phyloP scores from a whole-genome alignment of 2,797 vertebrate species.

The Premnoplex brunnescens region DNA sequence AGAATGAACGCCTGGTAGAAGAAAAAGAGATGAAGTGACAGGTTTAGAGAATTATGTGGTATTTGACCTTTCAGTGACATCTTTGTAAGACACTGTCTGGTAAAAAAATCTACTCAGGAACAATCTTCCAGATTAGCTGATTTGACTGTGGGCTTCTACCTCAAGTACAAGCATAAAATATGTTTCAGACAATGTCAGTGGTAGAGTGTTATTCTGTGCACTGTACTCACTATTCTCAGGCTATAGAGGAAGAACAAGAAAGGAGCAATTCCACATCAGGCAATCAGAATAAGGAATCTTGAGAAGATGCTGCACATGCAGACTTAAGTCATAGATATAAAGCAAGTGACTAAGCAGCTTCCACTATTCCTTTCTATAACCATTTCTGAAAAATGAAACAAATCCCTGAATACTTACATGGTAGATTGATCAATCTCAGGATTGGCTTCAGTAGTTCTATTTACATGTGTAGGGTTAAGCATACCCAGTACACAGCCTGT shows the following conservation, averaged over 20 bases:
- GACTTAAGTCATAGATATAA: neutral
- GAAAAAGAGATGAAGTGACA: neutral
- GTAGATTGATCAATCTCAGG: neutral
- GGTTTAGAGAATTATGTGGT: neutral
- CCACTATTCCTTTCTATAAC: neutral
- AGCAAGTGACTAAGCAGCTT: neutral
- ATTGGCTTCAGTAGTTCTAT: neutral
- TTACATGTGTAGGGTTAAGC: neutral
- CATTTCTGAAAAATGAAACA: neutral
- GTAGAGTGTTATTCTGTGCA: neutral
- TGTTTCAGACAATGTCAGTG: neutral
- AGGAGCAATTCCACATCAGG: neutral
- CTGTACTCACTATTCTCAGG: neutral
- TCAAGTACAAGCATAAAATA: neutral
- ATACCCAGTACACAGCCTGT: neutral
- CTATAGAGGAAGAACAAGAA: neutral
- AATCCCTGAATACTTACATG: neutral
- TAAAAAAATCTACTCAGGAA: neutral
- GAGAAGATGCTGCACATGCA: neutral
- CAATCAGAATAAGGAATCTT: neutral
- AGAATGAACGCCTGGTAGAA: neutral
- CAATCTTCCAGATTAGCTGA: neutral
- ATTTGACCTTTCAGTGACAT: neutral
- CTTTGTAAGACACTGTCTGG: neutral
- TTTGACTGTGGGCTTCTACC: neutral